These are phyloP conservation scores for Physocephala rufipes DNA, from an alignment of 2,888 invertebrate species.

Conservation along the genomic window DNA sequence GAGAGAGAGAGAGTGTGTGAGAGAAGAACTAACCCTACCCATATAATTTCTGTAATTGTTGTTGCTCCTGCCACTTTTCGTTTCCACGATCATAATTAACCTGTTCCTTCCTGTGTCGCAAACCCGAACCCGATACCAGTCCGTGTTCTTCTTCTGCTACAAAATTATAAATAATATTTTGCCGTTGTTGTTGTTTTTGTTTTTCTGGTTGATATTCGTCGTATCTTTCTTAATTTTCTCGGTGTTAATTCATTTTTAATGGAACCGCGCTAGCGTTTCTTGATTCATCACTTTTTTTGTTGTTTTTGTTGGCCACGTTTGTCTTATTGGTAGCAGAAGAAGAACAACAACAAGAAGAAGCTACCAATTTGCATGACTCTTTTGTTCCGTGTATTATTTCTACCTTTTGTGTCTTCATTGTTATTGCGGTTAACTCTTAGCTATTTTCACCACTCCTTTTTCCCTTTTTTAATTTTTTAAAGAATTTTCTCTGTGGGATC, in stretches of 20 bases:
- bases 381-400: neutral
- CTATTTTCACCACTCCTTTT: neutral
- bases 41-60: too few relatives aligned
- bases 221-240: slow-evolving; percentile 9
- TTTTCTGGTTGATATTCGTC: neutral
- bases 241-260: slow-evolving; percentile 32
- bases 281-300: too few relatives aligned
- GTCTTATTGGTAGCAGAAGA: too few relatives aligned
- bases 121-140: neutral
- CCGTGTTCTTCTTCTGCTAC: neutral
- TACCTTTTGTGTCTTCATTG: neutral
- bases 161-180: neutral
- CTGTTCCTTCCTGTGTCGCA: neutral
- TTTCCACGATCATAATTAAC: neutral
- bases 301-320: too few relatives aligned
- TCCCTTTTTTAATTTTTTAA: neutral
- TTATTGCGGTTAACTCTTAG: neutral
- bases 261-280: neutral
- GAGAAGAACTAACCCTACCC: too few relatives aligned
- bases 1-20: too few relatives aligned
- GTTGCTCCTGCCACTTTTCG: neutral
- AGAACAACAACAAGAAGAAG: too few relatives aligned
- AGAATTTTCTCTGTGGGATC: neutral
- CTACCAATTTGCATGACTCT: neutral
- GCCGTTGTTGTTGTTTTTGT: neutral